Conservation (phyloP, 1,140 invertebrate species). For the Zophobas atratus region DNA sequence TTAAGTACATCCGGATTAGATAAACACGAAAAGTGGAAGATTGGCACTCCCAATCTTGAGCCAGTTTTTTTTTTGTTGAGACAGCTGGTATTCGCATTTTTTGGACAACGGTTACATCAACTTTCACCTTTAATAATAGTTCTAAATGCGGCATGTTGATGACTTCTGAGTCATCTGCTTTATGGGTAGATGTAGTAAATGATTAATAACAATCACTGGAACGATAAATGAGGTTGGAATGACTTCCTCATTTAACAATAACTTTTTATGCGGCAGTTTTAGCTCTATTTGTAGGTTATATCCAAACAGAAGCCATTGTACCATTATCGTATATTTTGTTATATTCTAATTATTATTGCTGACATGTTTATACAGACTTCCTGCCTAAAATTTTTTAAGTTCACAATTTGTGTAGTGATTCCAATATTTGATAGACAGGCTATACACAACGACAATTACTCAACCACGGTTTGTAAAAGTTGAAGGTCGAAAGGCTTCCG, state of each 20-base stretch:
- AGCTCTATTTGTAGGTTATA: no score
- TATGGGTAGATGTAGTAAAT: background rate
- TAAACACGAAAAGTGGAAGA: background rate
- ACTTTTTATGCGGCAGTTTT: background rate
- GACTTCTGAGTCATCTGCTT: conserved; percentile 1
- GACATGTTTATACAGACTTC: no score
- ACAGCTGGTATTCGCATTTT: background rate
- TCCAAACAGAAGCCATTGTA: no score
- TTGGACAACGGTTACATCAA: background rate
- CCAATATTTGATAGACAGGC: background rate
- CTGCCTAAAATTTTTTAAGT: no score
- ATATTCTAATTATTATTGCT: no score
- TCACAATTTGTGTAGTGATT: background rate
- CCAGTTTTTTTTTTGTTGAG: background rate
- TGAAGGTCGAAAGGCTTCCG: conserved; percentile 33
- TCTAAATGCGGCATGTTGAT: background rate
- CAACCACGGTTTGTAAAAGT: background rate
- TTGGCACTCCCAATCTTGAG: background rate
- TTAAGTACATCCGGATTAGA: conserved; percentile 28
- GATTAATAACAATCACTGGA: background rate
- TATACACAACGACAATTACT: conserved; percentile 13
- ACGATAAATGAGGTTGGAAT: background rate
- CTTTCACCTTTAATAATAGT: conserved; percentile 1
- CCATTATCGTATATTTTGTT: no score
- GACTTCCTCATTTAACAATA: background rate